Conservation (phyloP, 2,797 vertebrate genomes). For the Tokudaia muenninki region DNA sequence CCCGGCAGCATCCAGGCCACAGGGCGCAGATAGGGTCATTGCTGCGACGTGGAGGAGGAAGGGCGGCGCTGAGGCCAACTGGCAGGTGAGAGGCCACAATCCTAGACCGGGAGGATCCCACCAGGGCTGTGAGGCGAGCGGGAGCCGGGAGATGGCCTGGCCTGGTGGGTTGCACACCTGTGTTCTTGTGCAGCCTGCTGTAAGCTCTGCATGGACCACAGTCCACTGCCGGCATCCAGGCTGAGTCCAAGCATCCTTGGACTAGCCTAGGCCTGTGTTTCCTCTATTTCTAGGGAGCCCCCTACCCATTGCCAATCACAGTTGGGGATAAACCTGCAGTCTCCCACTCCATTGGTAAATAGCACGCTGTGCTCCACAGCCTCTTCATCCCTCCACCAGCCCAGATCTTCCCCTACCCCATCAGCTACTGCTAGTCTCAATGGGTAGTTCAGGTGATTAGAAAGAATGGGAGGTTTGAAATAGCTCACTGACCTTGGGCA, state of each 20-base stretch:
- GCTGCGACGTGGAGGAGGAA: slow-evolving; percentile 62
- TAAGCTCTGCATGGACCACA: background rate
- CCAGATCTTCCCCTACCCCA: background rate
- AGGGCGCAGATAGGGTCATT: slow-evolving; percentile 3
- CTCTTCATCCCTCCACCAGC: background rate
- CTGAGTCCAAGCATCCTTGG: background rate
- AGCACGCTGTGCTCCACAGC: background rate
- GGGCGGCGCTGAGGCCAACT: slow-evolving; percentile 66
- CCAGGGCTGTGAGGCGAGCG: background rate
- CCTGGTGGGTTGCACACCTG: slow-evolving; percentile 51
- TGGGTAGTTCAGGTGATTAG: background rate
- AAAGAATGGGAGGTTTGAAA: background rate
- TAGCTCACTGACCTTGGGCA: slow-evolving; percentile 63
- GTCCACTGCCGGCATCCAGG: background rate
- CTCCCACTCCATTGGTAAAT: background rate
- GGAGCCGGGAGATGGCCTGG: background rate
- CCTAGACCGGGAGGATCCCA: background rate
- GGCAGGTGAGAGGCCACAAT: slow-evolving; percentile 76
- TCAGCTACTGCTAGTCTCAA: background rate
- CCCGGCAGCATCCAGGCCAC: slow-evolving; percentile 15
- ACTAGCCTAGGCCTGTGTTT: background rate
- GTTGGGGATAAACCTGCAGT: background rate
- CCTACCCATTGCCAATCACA: background rate
- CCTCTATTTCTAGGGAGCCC: background rate
- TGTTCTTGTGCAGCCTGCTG: background rate